A percentile compares a stretch with the other conserved stretches of the same genome.
These are phyloP conservation scores for Physeter macrocephalus DNA, from an alignment of 2,113 vertebrate genomes.

Conservation along the genomic window DNA sequence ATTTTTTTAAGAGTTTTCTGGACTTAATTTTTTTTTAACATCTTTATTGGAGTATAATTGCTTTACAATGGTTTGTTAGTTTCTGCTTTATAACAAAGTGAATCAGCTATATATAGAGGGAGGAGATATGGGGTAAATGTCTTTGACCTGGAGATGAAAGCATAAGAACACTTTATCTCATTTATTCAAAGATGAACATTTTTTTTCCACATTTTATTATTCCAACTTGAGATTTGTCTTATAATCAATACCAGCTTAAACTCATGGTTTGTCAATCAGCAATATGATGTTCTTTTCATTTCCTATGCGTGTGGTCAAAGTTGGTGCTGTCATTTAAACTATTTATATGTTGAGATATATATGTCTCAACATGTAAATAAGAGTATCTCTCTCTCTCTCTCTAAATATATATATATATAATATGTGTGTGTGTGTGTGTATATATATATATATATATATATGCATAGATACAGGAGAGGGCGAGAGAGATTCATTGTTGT, in stretches of 20 bases:
- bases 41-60: too few relatives aligned
- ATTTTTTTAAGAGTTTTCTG: too few relatives aligned
- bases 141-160: not conserved
- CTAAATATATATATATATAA: not conserved
- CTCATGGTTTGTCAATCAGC: not conserved
- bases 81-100: too few relatives aligned
- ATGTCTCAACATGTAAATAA: not conserved
- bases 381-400: not conserved
- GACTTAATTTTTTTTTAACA: too few relatives aligned
- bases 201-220: not conserved
- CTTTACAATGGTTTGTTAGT: too few relatives aligned
- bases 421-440: too few relatives aligned
- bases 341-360: not conserved
- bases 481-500: not conserved
- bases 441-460: not conserved
- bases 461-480: not conserved
- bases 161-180: not conserved
- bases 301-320: not conserved
- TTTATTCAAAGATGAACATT: not conserved
- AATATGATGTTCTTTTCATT: not conserved
- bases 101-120: too few relatives aligned
- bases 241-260: not conserved
- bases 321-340: not conserved
- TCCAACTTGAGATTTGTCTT: not conserved
- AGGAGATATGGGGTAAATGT: not conserved